Evolutionary conservation across 2,888 invertebrate genomes (phyloP), one percentile per base, ranked within the genome.

Genomic region (Prenolepis imparis): DNA sequence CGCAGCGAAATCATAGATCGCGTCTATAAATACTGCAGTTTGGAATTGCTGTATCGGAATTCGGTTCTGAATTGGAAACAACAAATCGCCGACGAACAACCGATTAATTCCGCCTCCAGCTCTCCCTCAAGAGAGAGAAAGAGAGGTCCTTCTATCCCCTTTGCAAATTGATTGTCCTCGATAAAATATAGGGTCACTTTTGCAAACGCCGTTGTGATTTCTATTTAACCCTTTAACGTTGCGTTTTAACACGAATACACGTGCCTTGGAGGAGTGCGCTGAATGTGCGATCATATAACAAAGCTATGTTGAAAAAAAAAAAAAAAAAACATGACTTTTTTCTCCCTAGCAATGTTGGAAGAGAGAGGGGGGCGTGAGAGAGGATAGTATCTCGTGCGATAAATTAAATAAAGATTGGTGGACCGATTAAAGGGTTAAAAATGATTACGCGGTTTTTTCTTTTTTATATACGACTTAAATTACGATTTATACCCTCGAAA

Each of bases 101-200:
- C 28, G 6, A 9, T 28, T 61, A 21, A 63, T 41, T 12, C 44
- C 21, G 15, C 24, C 52, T 52, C 18, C 57, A 21, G n/a, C 21
- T 3, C 28, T 24, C 15, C n/a, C 32, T 72, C 24, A 18, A 57
- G 28, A 28, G 28, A 28, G 28, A 28, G 28, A 28, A 3, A 28
- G 28, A 28, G 28, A 28, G 28, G 28, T 28, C 28, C 28, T 28
- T 28, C 3, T 28, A 28, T 28, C 55, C 41, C 32, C 41, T 77
- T 70, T 70, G 68, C 83, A 59, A 59, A 90, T 82, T 89, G 86
- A 90, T 89, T 87, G 90, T 89, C 90, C 82, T 86, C 15, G 75
- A 64, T 88, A 52, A 82, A 84, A 59, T 67, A 88, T 24, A 75
- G 41, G n/a, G 39, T 55, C 28, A 63, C 39, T 28, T 66, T 77